Conservation (phyloP, 23 tunicate species). For the Botrylloides violaceus region DNA sequence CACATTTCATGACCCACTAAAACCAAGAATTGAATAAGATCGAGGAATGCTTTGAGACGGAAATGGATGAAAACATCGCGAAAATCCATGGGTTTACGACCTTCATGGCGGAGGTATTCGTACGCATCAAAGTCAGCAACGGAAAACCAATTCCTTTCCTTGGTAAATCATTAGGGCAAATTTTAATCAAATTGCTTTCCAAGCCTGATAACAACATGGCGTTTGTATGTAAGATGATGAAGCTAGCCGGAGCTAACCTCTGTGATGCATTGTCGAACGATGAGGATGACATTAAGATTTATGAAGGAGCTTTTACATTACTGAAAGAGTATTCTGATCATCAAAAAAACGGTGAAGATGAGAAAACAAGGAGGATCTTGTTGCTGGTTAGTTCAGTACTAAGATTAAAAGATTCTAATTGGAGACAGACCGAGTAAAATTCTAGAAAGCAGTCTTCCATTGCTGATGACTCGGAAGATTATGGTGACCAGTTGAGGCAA, state of each 20-base stretch:
- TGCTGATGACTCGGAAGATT: slow-evolving; percentile 7
- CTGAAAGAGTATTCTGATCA: slow-evolving; percentile 3
- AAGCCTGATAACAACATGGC: background rate
- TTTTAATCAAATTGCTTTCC: background rate
- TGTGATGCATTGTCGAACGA: slow-evolving; percentile 1
- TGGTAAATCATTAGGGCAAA: slow-evolving; percentile 8
- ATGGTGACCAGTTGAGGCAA: slow-evolving; percentile 9
- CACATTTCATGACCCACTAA: slow-evolving; percentile 28
- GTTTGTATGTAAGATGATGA: slow-evolving; percentile 21
- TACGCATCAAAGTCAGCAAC: slow-evolving; percentile 8
- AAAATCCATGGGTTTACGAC: slow-evolving; percentile 17
- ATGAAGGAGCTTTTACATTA: background rate
- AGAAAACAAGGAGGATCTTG: background rate
- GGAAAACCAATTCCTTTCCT: slow-evolving; percentile 4
- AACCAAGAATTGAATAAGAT: slow-evolving; percentile 52
- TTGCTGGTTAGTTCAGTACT: background rate
- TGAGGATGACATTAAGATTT: background rate
- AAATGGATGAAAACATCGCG: slow-evolving; percentile 10
- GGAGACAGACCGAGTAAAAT: slow-evolving; percentile 5
- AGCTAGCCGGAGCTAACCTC: slow-evolving; percentile 15
- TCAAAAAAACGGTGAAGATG: background rate
- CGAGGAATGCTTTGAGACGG: slow-evolving; percentile 19
- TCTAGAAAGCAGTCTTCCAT: slow-evolving; percentile 4
- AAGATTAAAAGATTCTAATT: slow-evolving; percentile 9
- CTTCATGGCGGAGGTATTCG: slow-evolving; percentile 20